phyloP scores from a whole-genome alignment of 2,888 invertebrate genomes.

The Rhogogaster chlorosoma region DNA sequence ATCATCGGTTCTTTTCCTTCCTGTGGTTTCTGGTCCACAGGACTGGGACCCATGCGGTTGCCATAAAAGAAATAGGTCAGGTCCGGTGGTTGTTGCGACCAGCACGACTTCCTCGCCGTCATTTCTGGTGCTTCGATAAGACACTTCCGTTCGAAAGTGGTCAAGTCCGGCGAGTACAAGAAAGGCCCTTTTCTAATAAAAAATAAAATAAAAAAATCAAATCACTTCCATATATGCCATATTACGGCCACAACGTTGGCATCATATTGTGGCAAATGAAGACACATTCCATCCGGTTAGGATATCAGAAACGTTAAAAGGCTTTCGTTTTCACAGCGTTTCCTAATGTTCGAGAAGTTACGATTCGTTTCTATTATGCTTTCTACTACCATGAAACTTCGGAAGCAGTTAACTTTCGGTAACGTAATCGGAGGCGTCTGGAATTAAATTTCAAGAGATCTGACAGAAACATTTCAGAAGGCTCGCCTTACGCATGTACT shows the following conservation, averaged over 20 bases:
- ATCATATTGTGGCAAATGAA: not conserved
- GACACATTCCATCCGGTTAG: not conserved
- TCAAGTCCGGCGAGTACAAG: conserved; percentile 11
- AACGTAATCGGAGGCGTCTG: not conserved
- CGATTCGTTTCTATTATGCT: not conserved
- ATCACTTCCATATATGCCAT: not conserved
- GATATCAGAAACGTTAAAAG: not conserved
- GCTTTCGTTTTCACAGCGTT: not conserved
- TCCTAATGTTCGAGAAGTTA: not conserved
- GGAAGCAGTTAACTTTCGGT: not conserved
- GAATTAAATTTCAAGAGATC: not conserved
- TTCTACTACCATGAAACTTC: not conserved
- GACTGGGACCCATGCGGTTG: conserved; percentile 28
- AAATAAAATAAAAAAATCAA: not conserved
- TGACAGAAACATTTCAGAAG: not conserved
- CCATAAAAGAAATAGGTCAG: conserved; percentile 46
- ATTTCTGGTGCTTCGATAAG: conserved; percentile 38
- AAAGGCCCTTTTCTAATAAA: not conserved
- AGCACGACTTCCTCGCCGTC: conserved; percentile 20
- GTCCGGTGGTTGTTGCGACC: conserved; percentile 20
- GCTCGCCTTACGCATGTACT: not conserved
- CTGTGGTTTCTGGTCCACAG: conserved; percentile 36
- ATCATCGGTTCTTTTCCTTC: conserved; percentile 6
- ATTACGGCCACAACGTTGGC: not conserved
- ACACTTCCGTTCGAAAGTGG: conserved; percentile 43